phyloP scores from a whole-genome alignment of 2,888 invertebrate species.

The Abscondita cerata region DNA sequence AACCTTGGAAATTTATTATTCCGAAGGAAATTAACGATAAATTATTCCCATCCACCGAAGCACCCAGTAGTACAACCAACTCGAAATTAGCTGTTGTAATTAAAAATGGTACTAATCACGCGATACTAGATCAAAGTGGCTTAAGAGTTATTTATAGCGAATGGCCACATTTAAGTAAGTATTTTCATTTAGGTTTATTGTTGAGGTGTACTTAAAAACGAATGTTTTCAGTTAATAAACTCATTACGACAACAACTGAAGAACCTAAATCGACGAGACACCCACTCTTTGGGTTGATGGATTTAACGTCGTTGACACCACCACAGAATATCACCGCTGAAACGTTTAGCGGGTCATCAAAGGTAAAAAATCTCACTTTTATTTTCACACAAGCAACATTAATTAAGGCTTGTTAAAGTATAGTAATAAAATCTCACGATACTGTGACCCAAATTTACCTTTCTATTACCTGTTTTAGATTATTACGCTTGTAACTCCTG shows the following conservation, averaged over 20 bases:
- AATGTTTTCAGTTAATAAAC: slow-evolving; percentile 64
- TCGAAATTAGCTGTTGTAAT: slow-evolving; percentile 43
- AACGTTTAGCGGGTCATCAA: slow-evolving; percentile 70
- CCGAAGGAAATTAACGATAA: slow-evolving; percentile 55
- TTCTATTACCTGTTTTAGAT: slow-evolving; percentile 42
- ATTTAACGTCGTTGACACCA: slow-evolving; percentile 61
- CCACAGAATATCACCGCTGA: slow-evolving; percentile 63
- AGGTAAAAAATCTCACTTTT: slow-evolving; percentile 57
- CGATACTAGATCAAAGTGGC: slow-evolving; percentile 18
- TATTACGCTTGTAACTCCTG: slow-evolving; percentile 47
- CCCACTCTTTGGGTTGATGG: slow-evolving; percentile 62
- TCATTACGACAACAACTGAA: slow-evolving; percentile 57
- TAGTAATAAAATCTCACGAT: slow-evolving; percentile 36
- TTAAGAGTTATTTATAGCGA: slow-evolving; percentile 55
- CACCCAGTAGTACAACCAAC: slow-evolving; percentile 59
- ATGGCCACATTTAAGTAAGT: slow-evolving; percentile 61
- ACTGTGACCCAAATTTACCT: slow-evolving; percentile 33
- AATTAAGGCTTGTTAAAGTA: slow-evolving; percentile 4
- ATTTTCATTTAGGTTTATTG: background rate
- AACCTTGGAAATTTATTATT: slow-evolving; percentile 61
- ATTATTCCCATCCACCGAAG: slow-evolving; percentile 40
- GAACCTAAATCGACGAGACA: slow-evolving; percentile 56
- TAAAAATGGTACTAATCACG: slow-evolving; percentile 26
- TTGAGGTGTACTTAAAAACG: background rate
- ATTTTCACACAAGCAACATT: background rate